These are phyloP conservation scores for Ceyx cyanopectus DNA, from an alignment of 2,113 vertebrate genomes.

Conservation along the genomic window DNA sequence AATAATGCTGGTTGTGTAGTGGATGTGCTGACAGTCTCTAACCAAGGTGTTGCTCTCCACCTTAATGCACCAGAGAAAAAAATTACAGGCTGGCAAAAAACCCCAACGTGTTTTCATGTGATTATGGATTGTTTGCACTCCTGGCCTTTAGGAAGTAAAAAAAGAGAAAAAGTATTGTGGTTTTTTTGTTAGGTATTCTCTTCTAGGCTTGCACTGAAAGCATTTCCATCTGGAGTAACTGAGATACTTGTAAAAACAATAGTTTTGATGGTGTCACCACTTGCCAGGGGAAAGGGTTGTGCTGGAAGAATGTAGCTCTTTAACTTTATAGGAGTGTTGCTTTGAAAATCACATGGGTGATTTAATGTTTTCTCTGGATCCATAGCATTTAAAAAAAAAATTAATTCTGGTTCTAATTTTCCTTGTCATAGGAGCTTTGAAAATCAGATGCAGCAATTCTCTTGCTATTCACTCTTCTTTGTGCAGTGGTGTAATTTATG, in stretches of 20 bases:
- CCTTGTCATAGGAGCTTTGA: not conserved
- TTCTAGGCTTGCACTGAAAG: not conserved
- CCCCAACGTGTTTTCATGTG: conserved; percentile 25
- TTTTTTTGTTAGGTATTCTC: not conserved
- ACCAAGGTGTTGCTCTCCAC: conserved; percentile 24
- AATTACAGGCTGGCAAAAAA: conserved; percentile 40
- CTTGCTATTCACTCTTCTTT: not conserved
- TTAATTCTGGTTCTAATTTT: not conserved
- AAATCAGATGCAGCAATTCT: not conserved
- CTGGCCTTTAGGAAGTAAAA: conserved; percentile 42
- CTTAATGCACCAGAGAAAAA: not conserved
- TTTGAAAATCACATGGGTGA: not conserved
- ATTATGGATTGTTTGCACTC: conserved; percentile 42
- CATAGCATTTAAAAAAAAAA: not conserved
- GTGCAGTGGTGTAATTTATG: not conserved
- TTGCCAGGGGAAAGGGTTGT: not conserved
- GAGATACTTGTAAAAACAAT: not conserved
- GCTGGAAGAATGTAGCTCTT: not conserved
- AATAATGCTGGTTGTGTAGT: conserved; percentile 15
- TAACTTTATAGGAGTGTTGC: not conserved
- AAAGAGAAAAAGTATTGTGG: not conserved
- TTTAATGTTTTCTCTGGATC: not conserved
- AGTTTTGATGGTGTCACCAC: not conserved
- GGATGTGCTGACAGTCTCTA: conserved; percentile 40
- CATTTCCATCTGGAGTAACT: not conserved